phyloP scores from a whole-genome alignment of 2,797 vertebrate genomes.

The Todus mexicanus region DNA sequence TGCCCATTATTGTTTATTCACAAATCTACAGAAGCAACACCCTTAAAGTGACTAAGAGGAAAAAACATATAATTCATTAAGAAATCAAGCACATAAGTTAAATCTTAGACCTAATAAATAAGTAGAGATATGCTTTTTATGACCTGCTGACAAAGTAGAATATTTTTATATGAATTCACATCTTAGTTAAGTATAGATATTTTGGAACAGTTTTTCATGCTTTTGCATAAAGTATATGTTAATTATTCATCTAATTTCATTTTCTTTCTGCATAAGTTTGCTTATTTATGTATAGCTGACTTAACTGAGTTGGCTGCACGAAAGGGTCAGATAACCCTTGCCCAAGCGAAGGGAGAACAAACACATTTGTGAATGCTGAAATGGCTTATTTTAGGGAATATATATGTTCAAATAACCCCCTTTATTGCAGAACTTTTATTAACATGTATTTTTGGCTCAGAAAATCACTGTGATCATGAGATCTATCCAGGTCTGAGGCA shows the following conservation, averaged over 20 bases:
- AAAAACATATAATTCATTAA: not conserved
- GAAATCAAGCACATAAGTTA: not conserved
- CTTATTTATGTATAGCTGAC: slow-evolving; percentile 25
- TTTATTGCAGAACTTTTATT: not conserved
- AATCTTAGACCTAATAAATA: not conserved
- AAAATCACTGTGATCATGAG: not conserved
- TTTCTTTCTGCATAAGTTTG: slow-evolving; percentile 31
- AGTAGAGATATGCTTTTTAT: not conserved
- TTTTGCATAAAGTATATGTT: slow-evolving; percentile 8
- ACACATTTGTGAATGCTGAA: not conserved
- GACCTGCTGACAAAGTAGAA: not conserved
- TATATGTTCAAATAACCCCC: not conserved
- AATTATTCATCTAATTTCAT: slow-evolving; percentile 39
- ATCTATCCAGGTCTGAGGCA: not conserved
- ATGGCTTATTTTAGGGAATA: not conserved
- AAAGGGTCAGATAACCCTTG: slow-evolving; percentile 22
- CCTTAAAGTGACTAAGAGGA: not conserved
- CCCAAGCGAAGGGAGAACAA: not conserved
- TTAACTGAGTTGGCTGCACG: not conserved
- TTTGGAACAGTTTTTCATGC: not conserved
- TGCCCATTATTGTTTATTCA: not conserved
- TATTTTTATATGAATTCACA: not conserved
- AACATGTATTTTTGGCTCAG: not conserved
- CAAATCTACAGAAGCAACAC: not conserved
- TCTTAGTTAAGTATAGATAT: not conserved